Percentiles rank a stretch among this genome's conserved stretches.
Conservation (phyloP, 2,113 vertebrate species). For the Pandion haliaetus region DNA sequence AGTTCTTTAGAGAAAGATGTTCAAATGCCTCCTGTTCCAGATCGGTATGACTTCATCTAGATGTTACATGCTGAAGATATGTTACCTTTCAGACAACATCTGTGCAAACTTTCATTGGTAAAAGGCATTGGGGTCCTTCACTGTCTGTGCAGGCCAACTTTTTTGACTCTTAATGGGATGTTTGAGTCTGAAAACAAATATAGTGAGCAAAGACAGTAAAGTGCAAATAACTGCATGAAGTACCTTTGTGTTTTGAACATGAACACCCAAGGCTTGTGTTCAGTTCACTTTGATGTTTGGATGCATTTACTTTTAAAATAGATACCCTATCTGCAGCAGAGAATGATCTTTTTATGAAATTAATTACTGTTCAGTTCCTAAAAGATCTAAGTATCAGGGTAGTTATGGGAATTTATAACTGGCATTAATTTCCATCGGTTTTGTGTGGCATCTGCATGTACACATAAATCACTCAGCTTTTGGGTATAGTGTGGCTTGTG, state of each 20-base stretch:
- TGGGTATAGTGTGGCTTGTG: not conserved
- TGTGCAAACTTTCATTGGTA: not conserved
- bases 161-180: not conserved
- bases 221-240: not conserved
- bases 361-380: not conserved
- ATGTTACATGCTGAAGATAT: not conserved
- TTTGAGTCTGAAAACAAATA: not conserved
- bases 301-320: not conserved
- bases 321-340: not conserved
- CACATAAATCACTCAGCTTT: not conserved
- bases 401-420: not conserved
- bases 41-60: not conserved
- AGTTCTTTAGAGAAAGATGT: not conserved
- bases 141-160: not conserved
- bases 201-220: not conserved
- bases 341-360: not conserved
- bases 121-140: not conserved
- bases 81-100: not conserved
- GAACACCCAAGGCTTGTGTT: not conserved
- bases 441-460: not conserved
- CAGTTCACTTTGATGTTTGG: not conserved
- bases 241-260: not conserved
- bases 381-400: not conserved
- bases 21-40: not conserved
- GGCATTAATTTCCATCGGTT: not conserved